phyloP scores from a whole-genome alignment of 2,888 invertebrate genomes.

The Crocallis elinguaria region DNA sequence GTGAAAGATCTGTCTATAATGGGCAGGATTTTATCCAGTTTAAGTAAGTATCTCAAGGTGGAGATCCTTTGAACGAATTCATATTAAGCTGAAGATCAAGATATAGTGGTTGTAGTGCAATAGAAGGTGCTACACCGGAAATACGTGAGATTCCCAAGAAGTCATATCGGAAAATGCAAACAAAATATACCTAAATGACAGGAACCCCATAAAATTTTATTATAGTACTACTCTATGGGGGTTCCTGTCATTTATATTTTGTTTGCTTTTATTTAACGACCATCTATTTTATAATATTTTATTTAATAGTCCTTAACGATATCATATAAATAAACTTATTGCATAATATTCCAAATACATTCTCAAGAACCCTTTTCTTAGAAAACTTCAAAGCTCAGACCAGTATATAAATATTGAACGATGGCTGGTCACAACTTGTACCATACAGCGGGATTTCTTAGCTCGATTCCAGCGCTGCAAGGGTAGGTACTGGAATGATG shows the following conservation, averaged over 20 bases:
- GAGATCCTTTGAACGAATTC: neutral
- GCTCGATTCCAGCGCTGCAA: neutral
- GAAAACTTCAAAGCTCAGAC: no score
- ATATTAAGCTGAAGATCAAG: neutral
- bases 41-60: neutral
- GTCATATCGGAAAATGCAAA: conserved; percentile 9
- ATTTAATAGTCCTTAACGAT: no score
- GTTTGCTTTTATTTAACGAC: no score
- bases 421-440: no score
- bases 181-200: neutral
- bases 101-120: conserved; percentile 4
- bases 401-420: no score
- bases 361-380: no score
- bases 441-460: no score
- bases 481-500: neutral
- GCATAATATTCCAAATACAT: no score
- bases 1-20: conserved; percentile 12
- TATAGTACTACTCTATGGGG: neutral
- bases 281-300: no score
- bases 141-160: conserved; percentile 26
- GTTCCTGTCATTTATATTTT: no score
- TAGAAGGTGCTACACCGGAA: conserved; percentile 18
- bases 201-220: neutral
- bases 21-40: conserved; percentile 2
- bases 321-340: no score